These are phyloP conservation scores for Ladona fulva DNA, from an alignment of 1,140 invertebrate species.

Conservation along the genomic window DNA sequence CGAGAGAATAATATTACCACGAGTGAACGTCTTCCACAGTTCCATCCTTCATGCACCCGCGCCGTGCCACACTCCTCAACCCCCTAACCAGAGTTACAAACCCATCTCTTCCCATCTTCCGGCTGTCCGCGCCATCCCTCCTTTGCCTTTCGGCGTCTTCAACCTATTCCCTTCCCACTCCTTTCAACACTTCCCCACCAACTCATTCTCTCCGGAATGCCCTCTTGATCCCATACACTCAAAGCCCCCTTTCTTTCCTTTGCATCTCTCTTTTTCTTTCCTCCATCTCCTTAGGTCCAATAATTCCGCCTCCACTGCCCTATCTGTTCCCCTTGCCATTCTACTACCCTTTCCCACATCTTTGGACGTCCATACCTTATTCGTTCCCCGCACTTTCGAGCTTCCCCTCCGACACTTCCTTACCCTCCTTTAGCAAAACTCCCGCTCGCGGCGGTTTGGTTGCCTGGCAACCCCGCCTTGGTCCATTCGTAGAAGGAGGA, in stretches of 20 bases:
- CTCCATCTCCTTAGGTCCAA: neutral
- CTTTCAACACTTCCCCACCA: neutral
- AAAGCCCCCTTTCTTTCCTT: neutral
- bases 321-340: neutral
- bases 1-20: neutral
- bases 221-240: neutral
- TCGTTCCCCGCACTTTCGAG: neutral
- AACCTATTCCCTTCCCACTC: neutral
- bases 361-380: neutral
- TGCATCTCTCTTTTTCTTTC: neutral
- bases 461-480: neutral
- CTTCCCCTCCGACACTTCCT: neutral
- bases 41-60: neutral
- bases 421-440: neutral
- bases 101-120: neutral
- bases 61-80: neutral
- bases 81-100: neutral
- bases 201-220: neutral
- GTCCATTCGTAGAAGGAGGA: neutral
- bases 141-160: neutral
- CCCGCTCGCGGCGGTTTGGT: neutral
- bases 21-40: neutral
- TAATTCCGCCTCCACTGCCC: neutral
- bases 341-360: neutral
- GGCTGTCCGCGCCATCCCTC: neutral